A percentile compares a stretch with the other conserved stretches of the same genome.
These are phyloP conservation scores for Patella depressa DNA, from an alignment of 2,888 invertebrate genomes.

Conservation along the genomic window DNA sequence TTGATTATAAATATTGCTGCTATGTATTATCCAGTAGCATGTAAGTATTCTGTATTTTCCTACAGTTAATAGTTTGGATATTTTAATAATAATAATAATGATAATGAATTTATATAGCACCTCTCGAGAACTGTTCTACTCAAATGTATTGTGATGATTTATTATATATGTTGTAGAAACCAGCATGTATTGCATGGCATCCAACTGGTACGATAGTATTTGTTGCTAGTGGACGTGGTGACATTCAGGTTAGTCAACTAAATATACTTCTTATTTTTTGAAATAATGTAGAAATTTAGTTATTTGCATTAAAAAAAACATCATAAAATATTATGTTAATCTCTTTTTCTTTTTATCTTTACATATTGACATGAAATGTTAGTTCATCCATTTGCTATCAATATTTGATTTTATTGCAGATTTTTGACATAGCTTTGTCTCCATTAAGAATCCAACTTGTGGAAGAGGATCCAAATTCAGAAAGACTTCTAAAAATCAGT, in stretches of 20 bases:
- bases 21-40: too few relatives aligned
- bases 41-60: neutral
- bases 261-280: neutral
- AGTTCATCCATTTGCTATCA: too few relatives aligned
- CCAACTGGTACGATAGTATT: constrained; percentile 79
- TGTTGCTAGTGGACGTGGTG: constrained; percentile 81
- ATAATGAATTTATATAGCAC: neutral
- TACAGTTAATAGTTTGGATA: neutral
- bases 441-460: constrained; percentile 79
- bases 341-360: too few relatives aligned
- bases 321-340: too few relatives aligned
- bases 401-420: constrained; percentile 72
- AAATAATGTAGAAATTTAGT: constrained; percentile 5
- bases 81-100: constrained; percentile 7
- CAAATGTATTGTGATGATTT: neutral
- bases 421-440: constrained; percentile 81
- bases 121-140: neutral
- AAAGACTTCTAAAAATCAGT: constrained; percentile 79
- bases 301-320: too few relatives aligned
- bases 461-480: constrained; percentile 75
- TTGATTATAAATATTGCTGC: too few relatives aligned
- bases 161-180: constrained; percentile 73
- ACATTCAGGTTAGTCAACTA: constrained; percentile 72
- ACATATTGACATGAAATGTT: too few relatives aligned
- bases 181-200: constrained; percentile 82